A percentile compares a stretch with the other conserved stretches of the same genome.
Conservation (phyloP, 1,140 invertebrate species). For the Drosophila arawakana region DNA sequence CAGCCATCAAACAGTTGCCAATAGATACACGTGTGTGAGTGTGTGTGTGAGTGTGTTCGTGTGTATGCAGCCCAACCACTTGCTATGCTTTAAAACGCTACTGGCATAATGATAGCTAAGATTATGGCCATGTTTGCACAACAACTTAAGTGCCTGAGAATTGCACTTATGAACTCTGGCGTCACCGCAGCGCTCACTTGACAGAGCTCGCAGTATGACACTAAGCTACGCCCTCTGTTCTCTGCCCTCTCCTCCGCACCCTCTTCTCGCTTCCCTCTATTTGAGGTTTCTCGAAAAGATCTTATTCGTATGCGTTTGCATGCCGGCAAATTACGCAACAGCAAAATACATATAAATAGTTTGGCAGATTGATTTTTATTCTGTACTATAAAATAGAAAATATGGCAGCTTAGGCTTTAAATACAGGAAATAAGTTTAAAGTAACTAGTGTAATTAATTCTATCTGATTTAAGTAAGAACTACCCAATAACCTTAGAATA, state of each 20-base stretch:
- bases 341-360: no score
- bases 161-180: conserved; percentile 60
- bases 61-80: conserved; percentile 7
- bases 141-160: conserved; percentile 65
- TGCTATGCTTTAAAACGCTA: conserved; percentile 59
- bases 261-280: conserved; percentile 17
- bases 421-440: no score
- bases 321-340: conserved; percentile 21
- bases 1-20: background rate
- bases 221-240: background rate
- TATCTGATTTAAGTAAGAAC: no score
- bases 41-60: background rate
- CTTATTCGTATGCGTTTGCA: conserved; percentile 62
- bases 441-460: no score
- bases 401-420: no score
- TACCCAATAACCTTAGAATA: no score
- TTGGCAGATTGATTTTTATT: no score
- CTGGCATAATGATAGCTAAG: conserved; percentile 52
- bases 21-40: background rate
- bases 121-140: conserved; percentile 69
- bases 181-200: conserved; percentile 24
- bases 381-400: no score
- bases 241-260: no score
- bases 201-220: conserved; percentile 1
- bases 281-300: conserved; percentile 51